Evolutionary conservation across 2,797 vertebrate species (phyloP).

Genomic region (Onychomys torridus): DNA sequence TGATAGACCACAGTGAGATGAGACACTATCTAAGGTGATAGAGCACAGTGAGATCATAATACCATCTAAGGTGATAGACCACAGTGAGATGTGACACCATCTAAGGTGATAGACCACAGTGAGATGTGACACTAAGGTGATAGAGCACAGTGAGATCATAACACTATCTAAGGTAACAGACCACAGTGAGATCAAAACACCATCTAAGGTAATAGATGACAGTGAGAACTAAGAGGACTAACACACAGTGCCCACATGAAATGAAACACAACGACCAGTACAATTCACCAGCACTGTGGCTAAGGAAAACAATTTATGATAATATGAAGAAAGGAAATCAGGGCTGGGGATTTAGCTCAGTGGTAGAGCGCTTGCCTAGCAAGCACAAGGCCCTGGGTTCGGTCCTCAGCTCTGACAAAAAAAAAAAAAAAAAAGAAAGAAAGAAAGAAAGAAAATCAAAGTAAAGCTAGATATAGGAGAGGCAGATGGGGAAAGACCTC

Average conservation of each 20-base stretch:
- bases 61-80: background rate
- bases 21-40: no score
- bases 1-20: no score
- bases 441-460: background rate
- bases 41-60: background rate
- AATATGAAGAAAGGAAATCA: background rate
- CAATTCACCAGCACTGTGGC: background rate
- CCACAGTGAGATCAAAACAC: background rate
- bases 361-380: no score
- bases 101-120: no score
- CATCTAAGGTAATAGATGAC: background rate
- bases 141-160: background rate
- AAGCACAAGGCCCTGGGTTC: no score
- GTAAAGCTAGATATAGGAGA: slow-evolving; percentile 20
- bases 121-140: background rate
- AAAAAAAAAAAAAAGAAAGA: no score
- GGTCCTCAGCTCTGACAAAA: no score
- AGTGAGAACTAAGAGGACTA: background rate
- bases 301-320: background rate
- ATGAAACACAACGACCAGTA: background rate
- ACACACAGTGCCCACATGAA: background rate
- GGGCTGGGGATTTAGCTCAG: no score
- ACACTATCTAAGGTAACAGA: background rate
- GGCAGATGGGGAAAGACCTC: background rate
- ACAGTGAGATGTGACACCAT: background rate